These are phyloP conservation scores for Penaeus monodon DNA, from an alignment of 2,888 invertebrate genomes.

Conservation along the genomic window DNA sequence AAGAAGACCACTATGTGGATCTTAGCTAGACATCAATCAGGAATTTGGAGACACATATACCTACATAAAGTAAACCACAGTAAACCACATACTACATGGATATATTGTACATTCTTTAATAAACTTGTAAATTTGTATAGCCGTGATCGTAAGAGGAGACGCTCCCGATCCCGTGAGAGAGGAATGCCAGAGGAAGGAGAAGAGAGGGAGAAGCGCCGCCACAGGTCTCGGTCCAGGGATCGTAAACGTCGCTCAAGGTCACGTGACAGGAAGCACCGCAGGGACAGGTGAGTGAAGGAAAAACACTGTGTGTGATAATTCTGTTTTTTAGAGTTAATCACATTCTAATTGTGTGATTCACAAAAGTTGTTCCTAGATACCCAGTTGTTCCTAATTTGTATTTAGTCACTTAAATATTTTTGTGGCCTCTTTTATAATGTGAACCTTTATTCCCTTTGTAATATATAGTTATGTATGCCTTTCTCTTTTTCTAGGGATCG, in stretches of 20 bases:
- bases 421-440: background rate
- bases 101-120: background rate
- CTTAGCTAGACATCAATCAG: background rate
- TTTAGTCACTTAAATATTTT: background rate
- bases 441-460: no score
- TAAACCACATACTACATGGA: background rate
- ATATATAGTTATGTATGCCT: background rate
- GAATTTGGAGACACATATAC: background rate
- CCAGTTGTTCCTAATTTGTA: background rate
- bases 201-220: conserved; percentile 49
- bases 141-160: conserved; percentile 65
- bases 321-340: no score
- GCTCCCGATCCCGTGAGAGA: conserved; percentile 63
- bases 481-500: conserved; percentile 66
- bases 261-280: conserved; percentile 62
- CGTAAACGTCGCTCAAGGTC: conserved; percentile 57
- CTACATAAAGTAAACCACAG: background rate
- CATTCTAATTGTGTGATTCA: background rate
- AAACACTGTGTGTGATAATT: background rate
- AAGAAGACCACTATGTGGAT: no score
- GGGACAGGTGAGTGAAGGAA: conserved; percentile 57
- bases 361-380: background rate
- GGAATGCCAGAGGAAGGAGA: conserved; percentile 59
- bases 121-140: conserved; percentile 28
- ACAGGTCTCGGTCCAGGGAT: conserved; percentile 64